Evolutionary conservation across 2,888 invertebrate genomes (phyloP).

Genomic region (Drosophila birchii): DNA sequence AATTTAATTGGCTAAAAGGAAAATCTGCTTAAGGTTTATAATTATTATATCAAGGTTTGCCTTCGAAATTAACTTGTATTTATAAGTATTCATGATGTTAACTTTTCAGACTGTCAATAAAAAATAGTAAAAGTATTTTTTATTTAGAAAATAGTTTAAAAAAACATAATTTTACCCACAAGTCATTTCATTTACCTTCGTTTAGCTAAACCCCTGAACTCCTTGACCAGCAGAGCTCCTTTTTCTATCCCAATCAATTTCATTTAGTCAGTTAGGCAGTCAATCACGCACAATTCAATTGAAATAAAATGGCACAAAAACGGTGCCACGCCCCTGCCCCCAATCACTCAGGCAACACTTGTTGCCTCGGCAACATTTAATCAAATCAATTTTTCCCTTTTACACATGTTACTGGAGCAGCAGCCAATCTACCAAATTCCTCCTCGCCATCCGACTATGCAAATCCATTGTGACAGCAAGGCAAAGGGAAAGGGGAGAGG

Average conservation of each 20-base stretch:
- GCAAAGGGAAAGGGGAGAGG: slow-evolving; percentile 10
- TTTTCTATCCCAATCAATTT: neutral
- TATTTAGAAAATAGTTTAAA: too few relatives aligned
- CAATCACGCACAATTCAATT: slow-evolving; percentile 37
- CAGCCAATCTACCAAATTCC: slow-evolving; percentile 16
- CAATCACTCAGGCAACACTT: slow-evolving; percentile 48
- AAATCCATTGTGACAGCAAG: slow-evolving; percentile 69
- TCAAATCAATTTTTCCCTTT: slow-evolving; percentile 63
- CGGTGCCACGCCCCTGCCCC: slow-evolving; percentile 15
- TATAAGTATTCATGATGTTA: neutral
- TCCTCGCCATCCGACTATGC: slow-evolving; percentile 48
- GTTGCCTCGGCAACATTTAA: slow-evolving; percentile 66
- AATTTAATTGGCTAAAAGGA: too few relatives aligned
- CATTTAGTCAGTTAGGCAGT: slow-evolving; percentile 15
- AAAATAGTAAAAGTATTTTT: too few relatives aligned
- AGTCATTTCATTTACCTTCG: too few relatives aligned
- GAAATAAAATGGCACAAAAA: slow-evolving; percentile 16
- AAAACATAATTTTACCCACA: too few relatives aligned
- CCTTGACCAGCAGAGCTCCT: too few relatives aligned
- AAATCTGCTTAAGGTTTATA: neutral
- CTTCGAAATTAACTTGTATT: neutral
- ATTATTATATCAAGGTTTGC: neutral
- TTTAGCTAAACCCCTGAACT: neutral
- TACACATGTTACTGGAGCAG: slow-evolving; percentile 61
- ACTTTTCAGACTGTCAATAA: too few relatives aligned